These are phyloP conservation scores for Alca torda DNA, from an alignment of 2,797 vertebrate genomes.

Conservation along the genomic window DNA sequence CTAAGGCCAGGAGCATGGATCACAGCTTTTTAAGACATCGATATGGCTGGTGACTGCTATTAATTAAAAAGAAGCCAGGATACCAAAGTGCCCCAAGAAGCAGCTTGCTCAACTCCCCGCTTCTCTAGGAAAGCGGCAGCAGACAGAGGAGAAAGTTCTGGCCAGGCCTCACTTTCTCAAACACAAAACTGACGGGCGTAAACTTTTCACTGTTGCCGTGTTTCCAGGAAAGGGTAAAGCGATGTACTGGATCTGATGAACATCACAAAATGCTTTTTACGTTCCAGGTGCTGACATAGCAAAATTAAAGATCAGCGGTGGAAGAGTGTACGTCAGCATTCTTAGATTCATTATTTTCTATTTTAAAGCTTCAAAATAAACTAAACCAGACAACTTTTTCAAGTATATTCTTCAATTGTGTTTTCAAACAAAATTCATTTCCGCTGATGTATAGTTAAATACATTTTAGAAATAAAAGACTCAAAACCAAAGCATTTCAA, in stretches of 20 bases:
- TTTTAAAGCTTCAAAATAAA: neutral
- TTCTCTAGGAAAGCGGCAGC: neutral
- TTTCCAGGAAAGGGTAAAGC: neutral
- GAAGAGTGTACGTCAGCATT: neutral
- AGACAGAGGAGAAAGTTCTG: neutral
- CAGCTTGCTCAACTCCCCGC: neutral
- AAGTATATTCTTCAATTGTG: neutral
- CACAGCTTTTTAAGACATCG: neutral
- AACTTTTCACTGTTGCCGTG: neutral
- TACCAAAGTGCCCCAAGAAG: neutral
- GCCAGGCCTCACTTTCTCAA: neutral
- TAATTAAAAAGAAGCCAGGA: neutral
- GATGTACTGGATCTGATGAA: neutral
- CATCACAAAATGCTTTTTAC: neutral
- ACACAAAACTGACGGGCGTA: neutral
- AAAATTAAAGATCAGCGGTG: neutral
- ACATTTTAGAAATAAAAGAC: neutral
- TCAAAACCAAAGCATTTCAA: neutral
- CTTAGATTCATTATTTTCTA: conserved; percentile 1
- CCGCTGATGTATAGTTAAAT: neutral
- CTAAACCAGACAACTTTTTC: neutral
- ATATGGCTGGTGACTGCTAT: neutral
- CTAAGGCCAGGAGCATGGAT: neutral
- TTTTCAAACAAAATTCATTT: neutral
- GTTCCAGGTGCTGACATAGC: neutral